Base-by-base conservation (phyloP, 2,797 vertebrate species). In the Hypotaenidia okinawae region DNA sequence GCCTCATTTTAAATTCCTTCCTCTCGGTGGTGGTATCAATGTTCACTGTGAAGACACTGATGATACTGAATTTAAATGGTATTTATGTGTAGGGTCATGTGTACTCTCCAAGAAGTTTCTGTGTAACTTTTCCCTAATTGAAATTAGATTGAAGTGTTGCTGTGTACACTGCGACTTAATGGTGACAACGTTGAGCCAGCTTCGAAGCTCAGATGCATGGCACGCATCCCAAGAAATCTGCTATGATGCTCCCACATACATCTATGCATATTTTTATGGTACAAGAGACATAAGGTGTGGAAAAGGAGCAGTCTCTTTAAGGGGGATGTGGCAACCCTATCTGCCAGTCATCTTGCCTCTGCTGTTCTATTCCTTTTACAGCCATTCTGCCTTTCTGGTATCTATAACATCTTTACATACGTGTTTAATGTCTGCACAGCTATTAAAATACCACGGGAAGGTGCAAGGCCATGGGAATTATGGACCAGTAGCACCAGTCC, bases 271-370 rank as follows among this genome's bases (percentile, higher is more conserved):
- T 96, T 93, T 97, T 96, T 97, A 97, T 95, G 93, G 94, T 97
- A 97, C 95, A 97, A 96, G 91, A 97, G 96, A 97, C 95, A 97
- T 96, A 96, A 97, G 96, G 93, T 97, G 95, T 97, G 95, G 93
- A 96, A 97, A 94, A 97, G 93, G 92, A 96, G 94, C 93, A 97
- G 94, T 97, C 95, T 97, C 95, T 97, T 94, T 97, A 97, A 98
- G 94, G 95, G 94, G 95, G 93, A 96, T 97, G 94, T 97, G 92
- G 96, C 96, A 97, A 96, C 92, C 93, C 90, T 96, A 96, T 95
- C 94, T 97, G 96, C 96, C 95, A 97, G 93, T 96, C 87, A 97
- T 96, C 94, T 92, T 97, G 95, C 90, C 91, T 89, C 95, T 96
- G 91, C 91, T 95, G 95, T 96, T 97, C 95, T 94, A 96, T 97